Conservation (phyloP, 2,888 invertebrate species). For the Coenonympha arcania region DNA sequence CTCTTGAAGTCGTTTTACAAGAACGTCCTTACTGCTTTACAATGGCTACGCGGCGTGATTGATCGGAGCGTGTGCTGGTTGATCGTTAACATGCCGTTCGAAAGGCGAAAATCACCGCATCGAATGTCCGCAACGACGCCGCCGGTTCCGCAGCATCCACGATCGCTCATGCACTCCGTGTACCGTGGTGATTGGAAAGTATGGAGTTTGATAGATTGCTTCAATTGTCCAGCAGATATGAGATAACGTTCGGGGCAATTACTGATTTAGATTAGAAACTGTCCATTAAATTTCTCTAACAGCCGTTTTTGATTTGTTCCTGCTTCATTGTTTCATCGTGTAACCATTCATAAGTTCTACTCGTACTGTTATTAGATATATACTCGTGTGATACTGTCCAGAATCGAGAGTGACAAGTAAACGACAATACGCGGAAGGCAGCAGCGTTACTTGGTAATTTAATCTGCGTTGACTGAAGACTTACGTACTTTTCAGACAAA, state of each 20-base stretch:
- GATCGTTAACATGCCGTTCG: conserved; percentile 9
- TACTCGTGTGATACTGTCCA: neutral
- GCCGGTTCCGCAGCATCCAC: conserved; percentile 12
- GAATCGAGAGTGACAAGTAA: neutral
- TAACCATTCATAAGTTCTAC: neutral
- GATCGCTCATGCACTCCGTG: conserved; percentile 14
- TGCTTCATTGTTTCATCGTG: neutral
- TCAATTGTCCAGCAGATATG: conserved; percentile 2
- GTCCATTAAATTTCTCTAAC: neutral
- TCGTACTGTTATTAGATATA: neutral
- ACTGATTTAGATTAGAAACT: neutral
- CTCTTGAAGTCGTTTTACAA: no score
- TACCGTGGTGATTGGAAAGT: conserved; percentile 20
- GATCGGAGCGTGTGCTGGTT: neutral
- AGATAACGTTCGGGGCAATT: conserved; percentile 2
- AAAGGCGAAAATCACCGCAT: conserved; percentile 22
- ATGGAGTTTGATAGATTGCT: conserved; percentile 1
- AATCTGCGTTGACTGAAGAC: neutral
- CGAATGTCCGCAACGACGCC: conserved; percentile 21
- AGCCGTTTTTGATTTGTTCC: neutral
- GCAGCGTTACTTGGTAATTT: conserved; percentile 1
- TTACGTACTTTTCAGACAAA: neutral
- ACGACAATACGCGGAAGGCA: conserved; percentile 5
- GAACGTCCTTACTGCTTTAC: no score
- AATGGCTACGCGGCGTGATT: neutral